Evolutionary conservation across 2,113 vertebrate genomes (phyloP), one percentile per base, ranked within the genome.

Genomic region (Vulpes vulpes): DNA sequence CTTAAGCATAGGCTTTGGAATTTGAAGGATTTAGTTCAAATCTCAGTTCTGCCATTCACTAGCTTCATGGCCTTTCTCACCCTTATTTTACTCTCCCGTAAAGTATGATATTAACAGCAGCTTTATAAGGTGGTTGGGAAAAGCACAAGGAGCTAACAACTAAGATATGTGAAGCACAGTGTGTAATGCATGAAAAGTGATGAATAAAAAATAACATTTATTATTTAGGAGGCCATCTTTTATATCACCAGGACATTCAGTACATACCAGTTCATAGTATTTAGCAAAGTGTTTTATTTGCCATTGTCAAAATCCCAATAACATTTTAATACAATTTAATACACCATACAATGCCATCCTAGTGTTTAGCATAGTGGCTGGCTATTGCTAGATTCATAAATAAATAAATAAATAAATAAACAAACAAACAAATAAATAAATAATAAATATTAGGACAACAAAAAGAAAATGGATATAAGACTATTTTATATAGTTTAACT

Each of bases 211-310:
- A 32, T 43, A 94, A 49, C 1, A 59, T 93, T 88, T 84, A 57
- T 82, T 38, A 85, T 76, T 81, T 79, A 64, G 53, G 23, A 94
- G 38, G 64, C 11, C 6, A 2, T 71, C 25, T 49, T 69, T 60
- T 57, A 2, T 78, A 76, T 78, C 74, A 74, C 32, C 17, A n/a
- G 35, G 35, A 2, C 4, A 74, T 84, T 57, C 19, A 67, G n/a
- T 53, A 30, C 51, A 78, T 62, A 86, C n/a, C 14, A 62, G 11
- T 62, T 53, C 4, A 23, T 35, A 79, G 14, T 71, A 76, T 84
- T 95, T 93, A 89, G n/a, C 20, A 59, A 89, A 64, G 10, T 55
- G 3, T n/a, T 94, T 78, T 67, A 49, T 57, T 65, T 94, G 67
- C 84, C 35, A 62, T 57, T 85, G 43, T 84, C n/a, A 89, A 1